Evolutionary conservation across 1,140 invertebrate genomes (phyloP).

Genomic region (Bombus superbus): DNA sequence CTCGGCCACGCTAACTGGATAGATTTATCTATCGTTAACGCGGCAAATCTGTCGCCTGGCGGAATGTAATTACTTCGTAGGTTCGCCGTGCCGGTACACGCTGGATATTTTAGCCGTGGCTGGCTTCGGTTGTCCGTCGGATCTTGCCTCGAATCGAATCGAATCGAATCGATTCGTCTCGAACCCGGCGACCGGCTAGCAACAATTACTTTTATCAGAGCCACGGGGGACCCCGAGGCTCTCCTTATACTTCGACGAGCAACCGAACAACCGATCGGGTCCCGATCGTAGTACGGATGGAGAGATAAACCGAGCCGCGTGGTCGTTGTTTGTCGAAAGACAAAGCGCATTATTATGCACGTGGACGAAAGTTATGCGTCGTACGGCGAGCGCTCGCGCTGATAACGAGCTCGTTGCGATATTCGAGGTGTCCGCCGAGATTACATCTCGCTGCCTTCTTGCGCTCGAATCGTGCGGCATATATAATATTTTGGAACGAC

Average conservation of each 20-base stretch:
- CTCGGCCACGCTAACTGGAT: not conserved
- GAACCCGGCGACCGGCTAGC: slow-evolving; percentile 16
- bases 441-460: slow-evolving; percentile 29
- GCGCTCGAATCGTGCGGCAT: not conserved
- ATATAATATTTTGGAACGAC: slow-evolving; percentile 18
- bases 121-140: slow-evolving; percentile 31
- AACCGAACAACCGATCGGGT: not conserved
- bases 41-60: slow-evolving; percentile 34
- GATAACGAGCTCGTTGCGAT: slow-evolving; percentile 41
- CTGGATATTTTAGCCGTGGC: slow-evolving; percentile 15
- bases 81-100: not conserved
- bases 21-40: slow-evolving; percentile 48
- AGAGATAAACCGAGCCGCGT: slow-evolving; percentile 43
- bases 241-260: slow-evolving; percentile 4
- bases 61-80: slow-evolving; percentile 44
- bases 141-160: slow-evolving; percentile 53
- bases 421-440: slow-evolving; percentile 38
- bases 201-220: slow-evolving; percentile 59
- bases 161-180: slow-evolving; percentile 63
- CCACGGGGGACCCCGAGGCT: not conserved
- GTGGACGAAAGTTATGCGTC: slow-evolving; percentile 50
- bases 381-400: slow-evolving; percentile 10
- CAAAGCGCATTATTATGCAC: slow-evolving; percentile 57
- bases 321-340: slow-evolving; percentile 51
- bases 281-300: slow-evolving; percentile 15